Evolutionary conservation across 2,888 invertebrate genomes (phyloP).

Genomic region (Platycheirus albimanus): DNA sequence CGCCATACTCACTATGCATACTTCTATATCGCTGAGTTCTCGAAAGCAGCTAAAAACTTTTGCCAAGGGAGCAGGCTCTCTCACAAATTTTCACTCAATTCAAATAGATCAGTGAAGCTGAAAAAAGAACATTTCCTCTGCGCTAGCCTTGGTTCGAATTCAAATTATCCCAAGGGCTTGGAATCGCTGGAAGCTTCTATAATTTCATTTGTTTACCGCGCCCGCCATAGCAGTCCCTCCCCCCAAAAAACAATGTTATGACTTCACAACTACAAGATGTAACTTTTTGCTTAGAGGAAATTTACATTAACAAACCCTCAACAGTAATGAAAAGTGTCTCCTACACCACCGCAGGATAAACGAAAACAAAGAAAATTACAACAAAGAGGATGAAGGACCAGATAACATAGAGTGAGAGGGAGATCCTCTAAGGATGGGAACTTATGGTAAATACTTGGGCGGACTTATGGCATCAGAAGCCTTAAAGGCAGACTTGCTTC

Average conservation of each 20-base stretch:
- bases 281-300: constrained; percentile 60
- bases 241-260: not conserved
- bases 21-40: not conserved
- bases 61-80: constrained; percentile 24
- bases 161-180: constrained; percentile 64
- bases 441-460: not conserved
- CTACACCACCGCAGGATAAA: constrained; percentile 10
- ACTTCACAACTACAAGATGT: constrained; percentile 33
- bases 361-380: constrained; percentile 33
- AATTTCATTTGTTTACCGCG: constrained; percentile 57
- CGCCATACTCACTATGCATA: not conserved
- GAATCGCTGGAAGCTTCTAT: constrained; percentile 33
- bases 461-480: not conserved
- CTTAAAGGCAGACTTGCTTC: not conserved
- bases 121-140: constrained; percentile 57
- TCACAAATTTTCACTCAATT: constrained; percentile 70
- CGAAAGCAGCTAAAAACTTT: constrained; percentile 47
- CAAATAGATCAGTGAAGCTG: constrained; percentile 67
- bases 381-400: constrained; percentile 31
- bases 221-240: too few species aligned
- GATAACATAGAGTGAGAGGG: not conserved
- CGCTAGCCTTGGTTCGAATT: constrained; percentile 50
- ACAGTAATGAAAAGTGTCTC: constrained; percentile 48
- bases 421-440: not conserved
- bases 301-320: constrained; percentile 62